Conservation (phyloP, 2,888 invertebrate species). For the Tipula helvola region DNA sequence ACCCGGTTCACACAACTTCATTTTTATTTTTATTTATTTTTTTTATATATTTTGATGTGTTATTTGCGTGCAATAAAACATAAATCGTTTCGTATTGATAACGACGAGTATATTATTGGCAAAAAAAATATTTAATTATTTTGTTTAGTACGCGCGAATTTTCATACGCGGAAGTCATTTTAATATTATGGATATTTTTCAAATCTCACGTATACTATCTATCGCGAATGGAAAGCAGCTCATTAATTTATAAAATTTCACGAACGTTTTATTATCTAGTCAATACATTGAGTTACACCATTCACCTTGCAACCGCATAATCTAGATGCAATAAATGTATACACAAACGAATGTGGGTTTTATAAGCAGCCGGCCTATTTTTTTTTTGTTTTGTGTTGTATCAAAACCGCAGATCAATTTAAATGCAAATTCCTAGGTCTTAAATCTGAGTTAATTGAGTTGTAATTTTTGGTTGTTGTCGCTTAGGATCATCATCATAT, state of each 20-base stretch:
- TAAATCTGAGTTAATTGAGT: neutral
- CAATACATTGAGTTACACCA: neutral
- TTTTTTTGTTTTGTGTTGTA: neutral
- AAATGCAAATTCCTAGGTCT: neutral
- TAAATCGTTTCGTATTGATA: neutral
- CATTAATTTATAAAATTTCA: neutral
- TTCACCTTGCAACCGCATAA: neutral
- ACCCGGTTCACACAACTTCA: neutral
- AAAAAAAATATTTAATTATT: neutral
- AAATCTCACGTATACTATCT: neutral
- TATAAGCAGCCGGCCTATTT: neutral
- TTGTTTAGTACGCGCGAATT: neutral
- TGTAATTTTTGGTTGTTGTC: neutral
- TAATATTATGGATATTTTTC: neutral
- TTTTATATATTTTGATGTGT: neutral
- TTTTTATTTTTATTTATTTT: no score
- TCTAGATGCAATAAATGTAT: neutral
- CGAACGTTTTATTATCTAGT: neutral
- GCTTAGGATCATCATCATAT: neutral
- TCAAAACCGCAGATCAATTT: neutral
- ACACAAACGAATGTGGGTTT: neutral
- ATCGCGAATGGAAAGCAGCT: neutral
- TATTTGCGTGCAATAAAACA: neutral
- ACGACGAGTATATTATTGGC: neutral
- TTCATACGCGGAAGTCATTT: neutral